Evolutionary conservation across 1,140 invertebrate species (phyloP).

Genomic region (Argopecten irradians): DNA sequence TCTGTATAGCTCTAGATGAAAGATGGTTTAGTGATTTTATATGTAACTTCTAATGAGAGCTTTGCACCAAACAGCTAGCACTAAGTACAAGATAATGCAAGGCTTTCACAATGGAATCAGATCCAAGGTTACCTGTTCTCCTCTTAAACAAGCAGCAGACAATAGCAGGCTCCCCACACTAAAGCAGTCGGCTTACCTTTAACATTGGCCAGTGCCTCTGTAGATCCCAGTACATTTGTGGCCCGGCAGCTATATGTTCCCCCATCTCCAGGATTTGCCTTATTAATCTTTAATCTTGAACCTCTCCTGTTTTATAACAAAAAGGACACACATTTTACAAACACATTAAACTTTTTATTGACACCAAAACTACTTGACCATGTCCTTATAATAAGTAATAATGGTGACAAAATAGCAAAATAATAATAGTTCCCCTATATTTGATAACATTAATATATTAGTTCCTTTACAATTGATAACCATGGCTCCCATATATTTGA

Average conservation of each 20-base stretch:
- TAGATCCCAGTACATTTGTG: conserved; percentile 52
- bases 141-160: background rate
- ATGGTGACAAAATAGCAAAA: background rate
- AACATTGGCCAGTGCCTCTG: conserved; percentile 19
- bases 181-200: conserved; percentile 32
- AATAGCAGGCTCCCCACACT: background rate
- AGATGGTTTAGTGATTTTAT: background rate
- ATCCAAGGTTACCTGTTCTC: background rate
- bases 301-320: conserved; percentile 43
- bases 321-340: background rate
- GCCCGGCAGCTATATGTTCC: conserved; percentile 51
- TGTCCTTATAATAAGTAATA: background rate
- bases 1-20: background rate
- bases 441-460: too few species aligned
- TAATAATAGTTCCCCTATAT: too few species aligned
- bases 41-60: background rate
- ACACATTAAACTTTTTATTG: background rate
- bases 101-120: background rate
- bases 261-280: conserved; percentile 28
- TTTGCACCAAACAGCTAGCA: background rate
- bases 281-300: conserved; percentile 49
- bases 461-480: background rate
- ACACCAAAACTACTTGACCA: background rate
- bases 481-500: too few species aligned
- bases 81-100: background rate